A percentile compares a stretch with the other conserved stretches of the same genome.
Conservation (phyloP, 2,113 vertebrate genomes). For the Murina feae region DNA sequence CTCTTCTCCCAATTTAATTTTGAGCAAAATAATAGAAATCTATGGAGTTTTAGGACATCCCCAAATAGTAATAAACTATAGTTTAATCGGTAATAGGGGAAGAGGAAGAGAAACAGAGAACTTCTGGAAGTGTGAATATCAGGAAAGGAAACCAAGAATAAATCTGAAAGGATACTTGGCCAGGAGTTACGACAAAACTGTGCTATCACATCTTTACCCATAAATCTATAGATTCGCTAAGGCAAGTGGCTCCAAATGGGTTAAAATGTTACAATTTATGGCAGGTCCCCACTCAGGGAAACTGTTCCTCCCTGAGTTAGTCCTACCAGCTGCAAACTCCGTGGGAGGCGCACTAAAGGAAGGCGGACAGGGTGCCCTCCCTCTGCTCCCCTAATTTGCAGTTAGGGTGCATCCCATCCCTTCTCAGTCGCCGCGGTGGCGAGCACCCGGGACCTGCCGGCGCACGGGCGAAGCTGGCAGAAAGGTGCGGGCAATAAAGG, state of each 20-base stretch:
- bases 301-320: neutral
- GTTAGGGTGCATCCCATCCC: rapidly evolving
- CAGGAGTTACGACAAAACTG: neutral
- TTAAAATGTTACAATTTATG: neutral
- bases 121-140: neutral
- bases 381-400: rapidly evolving
- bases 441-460: neutral
- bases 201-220: rapidly evolving
- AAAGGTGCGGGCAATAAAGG: neutral
- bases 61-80: neutral
- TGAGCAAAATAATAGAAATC: neutral
- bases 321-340: neutral
- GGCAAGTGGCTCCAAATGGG: neutral
- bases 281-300: neutral
- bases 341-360: rapidly evolving
- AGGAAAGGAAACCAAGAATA: neutral
- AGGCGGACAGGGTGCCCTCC: rapidly evolving
- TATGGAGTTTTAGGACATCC: neutral
- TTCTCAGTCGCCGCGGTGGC: constrained; percentile 38
- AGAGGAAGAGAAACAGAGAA: neutral
- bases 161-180: neutral
- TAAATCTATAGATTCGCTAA: neutral
- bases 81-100: neutral
- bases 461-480: neutral
- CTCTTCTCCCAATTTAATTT: neutral